Evolutionary conservation across 2,113 vertebrate species (phyloP).

Genomic region (Motacilla alba): DNA sequence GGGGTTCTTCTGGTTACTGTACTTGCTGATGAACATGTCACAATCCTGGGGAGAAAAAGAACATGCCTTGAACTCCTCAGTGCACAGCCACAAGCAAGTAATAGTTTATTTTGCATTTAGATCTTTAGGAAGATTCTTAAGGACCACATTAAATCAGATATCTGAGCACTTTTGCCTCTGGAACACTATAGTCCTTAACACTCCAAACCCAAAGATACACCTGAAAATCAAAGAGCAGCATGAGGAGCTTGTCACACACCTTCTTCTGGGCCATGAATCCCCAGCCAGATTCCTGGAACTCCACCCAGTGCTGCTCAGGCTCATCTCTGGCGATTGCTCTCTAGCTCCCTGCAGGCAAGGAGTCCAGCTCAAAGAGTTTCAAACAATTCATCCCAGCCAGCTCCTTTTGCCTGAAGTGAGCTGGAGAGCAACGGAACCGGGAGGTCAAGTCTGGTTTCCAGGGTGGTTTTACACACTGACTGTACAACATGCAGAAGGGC

Average conservation of each 20-base stretch:
- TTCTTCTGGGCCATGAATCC: not conserved
- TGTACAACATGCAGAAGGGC: not conserved
- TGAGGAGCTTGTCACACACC: not conserved
- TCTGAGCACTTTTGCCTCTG: not conserved
- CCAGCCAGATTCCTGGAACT: not conserved
- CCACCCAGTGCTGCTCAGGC: not conserved
- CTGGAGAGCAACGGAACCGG: not conserved
- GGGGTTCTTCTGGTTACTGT: slow-evolving; percentile 80
- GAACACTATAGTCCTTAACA: not conserved
- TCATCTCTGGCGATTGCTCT: not conserved
- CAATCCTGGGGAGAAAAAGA: slow-evolving; percentile 69
- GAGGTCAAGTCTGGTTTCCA: not conserved
- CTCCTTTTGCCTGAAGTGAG: not conserved
- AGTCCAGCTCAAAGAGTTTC: not conserved
- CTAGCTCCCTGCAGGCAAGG: not conserved
- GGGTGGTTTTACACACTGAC: not conserved
- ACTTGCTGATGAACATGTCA: slow-evolving; percentile 84
- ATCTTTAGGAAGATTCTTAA: not conserved
- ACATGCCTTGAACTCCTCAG: not conserved
- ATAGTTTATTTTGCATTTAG: not conserved
- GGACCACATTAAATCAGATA: not conserved
- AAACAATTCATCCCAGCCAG: not conserved
- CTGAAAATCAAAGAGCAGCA: not conserved
- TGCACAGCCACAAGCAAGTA: not conserved
- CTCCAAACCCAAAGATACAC: not conserved